Base-by-base conservation (phyloP, 2,113 vertebrate genomes). In the Acanthochromis polyacanthus region DNA sequence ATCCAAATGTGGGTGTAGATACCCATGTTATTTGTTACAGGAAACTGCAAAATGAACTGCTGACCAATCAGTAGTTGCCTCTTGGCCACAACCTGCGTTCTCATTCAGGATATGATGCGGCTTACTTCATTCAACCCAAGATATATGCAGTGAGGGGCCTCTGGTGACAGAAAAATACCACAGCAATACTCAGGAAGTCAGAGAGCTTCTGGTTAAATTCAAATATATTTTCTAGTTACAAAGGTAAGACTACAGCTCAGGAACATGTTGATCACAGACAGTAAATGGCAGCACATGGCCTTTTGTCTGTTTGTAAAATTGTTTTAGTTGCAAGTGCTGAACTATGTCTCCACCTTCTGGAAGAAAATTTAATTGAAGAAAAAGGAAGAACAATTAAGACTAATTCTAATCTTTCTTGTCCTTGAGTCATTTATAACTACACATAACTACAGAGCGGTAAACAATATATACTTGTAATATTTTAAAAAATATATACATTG, bases 101-200 rank as follows among this genome's bases (percentile, higher is more conserved):
- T 64, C 46, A 53, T 63, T 71, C 76, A 77, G 62, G 58, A 76
- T 46, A n/a, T 69, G 28, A 32, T 57, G 58, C 17, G 15, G 48
- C 64, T 25, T 57, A 28, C 60, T 77, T 53, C 25, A 68, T 38
- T 51, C 55, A 22, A 51, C 38, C 11, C 25, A 75, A 71, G 66
- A 32, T 15, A 65, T 66, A 46, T 45, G 71, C 20, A 64, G 50
- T 84, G 53, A 75, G 82, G 45, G 81, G 81, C 88, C 82, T 83
- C 87, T 88, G 71, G 57, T 92, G 92, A 66, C 55, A 64, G 67
- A 78, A 68, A 75, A 50, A 25, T 55, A 22, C 45, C 38, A 80
- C 25, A 78, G 25, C 16, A 69, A 5, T 17, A 25, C 25, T 12
- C 3, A 22, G n/a, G 5, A 59, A 12, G 14, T 40, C 38, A 28